Conservation (phyloP, 2,797 vertebrate genomes). For the Galagoides demidoff region DNA sequence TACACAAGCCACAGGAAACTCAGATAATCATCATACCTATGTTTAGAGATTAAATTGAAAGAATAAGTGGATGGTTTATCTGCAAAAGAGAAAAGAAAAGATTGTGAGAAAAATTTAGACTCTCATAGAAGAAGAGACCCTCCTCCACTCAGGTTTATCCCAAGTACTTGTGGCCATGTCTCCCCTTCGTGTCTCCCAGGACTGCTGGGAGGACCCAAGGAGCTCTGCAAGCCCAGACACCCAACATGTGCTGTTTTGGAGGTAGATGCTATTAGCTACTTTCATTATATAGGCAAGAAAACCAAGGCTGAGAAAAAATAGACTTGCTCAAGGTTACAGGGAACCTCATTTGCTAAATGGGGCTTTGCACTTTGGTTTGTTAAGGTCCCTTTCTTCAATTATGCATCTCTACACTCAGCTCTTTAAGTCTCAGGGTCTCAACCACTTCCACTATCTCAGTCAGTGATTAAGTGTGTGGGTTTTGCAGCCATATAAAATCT, state of each 20-base stretch:
- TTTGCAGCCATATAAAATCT: not conserved
- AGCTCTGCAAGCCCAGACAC: rapidly evolving
- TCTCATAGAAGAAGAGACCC: not conserved
- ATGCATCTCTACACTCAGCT: not conserved
- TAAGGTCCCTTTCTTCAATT: not conserved
- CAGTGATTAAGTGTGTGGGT: not conserved
- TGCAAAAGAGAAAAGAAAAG: too few relatives aligned
- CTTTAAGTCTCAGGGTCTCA: not conserved
- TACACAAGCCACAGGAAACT: not conserved
- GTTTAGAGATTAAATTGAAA: not conserved
- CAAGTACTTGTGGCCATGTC: too few relatives aligned
- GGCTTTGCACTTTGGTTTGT: not conserved
- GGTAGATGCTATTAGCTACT: not conserved
- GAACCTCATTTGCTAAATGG: not conserved
- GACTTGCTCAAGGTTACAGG: not conserved
- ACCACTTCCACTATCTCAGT: not conserved
- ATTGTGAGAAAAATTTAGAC: not conserved
- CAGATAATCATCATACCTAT: not conserved
- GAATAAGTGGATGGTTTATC: not conserved
- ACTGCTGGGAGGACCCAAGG: not conserved
- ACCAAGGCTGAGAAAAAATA: not conserved
- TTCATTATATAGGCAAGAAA: not conserved
- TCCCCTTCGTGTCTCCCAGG: not conserved
- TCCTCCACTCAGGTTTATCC: not conserved
- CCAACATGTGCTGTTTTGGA: not conserved